Evolutionary conservation across 2,888 invertebrate species (phyloP).

Genomic region (Portevinia maculata): DNA sequence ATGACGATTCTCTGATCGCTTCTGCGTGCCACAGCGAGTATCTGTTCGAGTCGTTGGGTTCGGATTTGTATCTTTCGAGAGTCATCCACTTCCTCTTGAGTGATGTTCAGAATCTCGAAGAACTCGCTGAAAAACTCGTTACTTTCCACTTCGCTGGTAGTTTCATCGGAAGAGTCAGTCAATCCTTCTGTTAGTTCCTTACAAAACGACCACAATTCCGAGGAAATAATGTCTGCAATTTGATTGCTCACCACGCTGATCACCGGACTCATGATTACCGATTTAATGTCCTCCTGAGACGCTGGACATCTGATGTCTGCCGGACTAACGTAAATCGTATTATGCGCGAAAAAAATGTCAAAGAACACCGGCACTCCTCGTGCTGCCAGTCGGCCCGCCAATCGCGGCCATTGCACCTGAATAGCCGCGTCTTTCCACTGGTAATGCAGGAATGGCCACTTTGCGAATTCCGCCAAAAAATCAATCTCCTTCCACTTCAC

Average conservation of each 20-base stretch:
- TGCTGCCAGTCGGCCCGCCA: slow-evolving; percentile 78
- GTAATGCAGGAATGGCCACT: slow-evolving; percentile 79
- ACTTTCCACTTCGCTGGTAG: slow-evolving; percentile 72
- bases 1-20: slow-evolving; percentile 78
- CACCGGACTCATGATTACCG: slow-evolving; percentile 72
- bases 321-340: slow-evolving; percentile 78
- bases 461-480: slow-evolving; percentile 74
- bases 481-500: slow-evolving; percentile 76
- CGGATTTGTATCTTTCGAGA: slow-evolving; percentile 78
- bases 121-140: slow-evolving; percentile 77
- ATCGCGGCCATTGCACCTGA: slow-evolving; percentile 77
- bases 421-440: slow-evolving; percentile 77
- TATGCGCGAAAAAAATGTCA: slow-evolving; percentile 79
- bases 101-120: slow-evolving; percentile 76
- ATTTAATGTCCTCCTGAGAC: slow-evolving; percentile 61
- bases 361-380: slow-evolving; percentile 78
- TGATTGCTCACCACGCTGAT: slow-evolving; percentile 76
- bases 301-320: slow-evolving; percentile 76
- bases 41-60: slow-evolving; percentile 74
- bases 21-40: slow-evolving; percentile 75
- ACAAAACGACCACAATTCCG: slow-evolving; percentile 78
- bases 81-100: slow-evolving; percentile 73
- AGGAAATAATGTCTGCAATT: slow-evolving; percentile 77
- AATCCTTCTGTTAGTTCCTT: slow-evolving; percentile 74
- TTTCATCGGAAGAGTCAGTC: slow-evolving; percentile 16